phyloP scores from a whole-genome alignment of 2,113 vertebrate genomes.

The Onychostoma macrolepis region DNA sequence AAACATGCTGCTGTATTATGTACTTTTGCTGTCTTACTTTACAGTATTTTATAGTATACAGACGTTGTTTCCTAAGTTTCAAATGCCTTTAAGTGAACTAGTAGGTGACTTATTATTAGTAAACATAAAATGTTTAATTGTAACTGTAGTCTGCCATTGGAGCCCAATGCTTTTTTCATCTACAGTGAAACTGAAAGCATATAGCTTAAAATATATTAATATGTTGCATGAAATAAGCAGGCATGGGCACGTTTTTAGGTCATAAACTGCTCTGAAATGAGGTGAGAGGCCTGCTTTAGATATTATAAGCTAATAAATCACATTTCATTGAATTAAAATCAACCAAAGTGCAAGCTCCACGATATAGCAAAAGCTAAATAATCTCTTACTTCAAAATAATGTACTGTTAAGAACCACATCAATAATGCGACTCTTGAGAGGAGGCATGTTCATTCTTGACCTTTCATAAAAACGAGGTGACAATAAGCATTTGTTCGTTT shows the following conservation, averaged over 20 bases:
- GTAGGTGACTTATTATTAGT: not conserved
- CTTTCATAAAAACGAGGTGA: slow-evolving; percentile 14
- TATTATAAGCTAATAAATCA: slow-evolving; percentile 16
- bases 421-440: not conserved
- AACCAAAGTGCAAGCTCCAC: not conserved
- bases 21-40: slow-evolving; percentile 39
- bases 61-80: slow-evolving; percentile 23
- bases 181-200: not conserved
- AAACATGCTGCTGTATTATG: slow-evolving; percentile 46
- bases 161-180: not conserved
- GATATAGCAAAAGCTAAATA: not conserved
- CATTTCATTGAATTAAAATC: not conserved
- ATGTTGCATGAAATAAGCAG: slow-evolving; percentile 32
- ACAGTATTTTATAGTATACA: slow-evolving; percentile 32
- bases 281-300: not conserved
- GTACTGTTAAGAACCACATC: not conserved
- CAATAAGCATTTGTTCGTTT: not conserved
- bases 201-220: slow-evolving; percentile 20
- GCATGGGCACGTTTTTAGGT: slow-evolving; percentile 9
- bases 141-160: not conserved
- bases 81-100: slow-evolving; percentile 51
- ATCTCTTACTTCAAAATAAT: not conserved
- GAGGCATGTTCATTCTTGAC: not conserved
- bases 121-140: not conserved
- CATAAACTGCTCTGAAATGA: not conserved